Conservation (phyloP, 1,140 invertebrate genomes). For the Popillia japonica region DNA sequence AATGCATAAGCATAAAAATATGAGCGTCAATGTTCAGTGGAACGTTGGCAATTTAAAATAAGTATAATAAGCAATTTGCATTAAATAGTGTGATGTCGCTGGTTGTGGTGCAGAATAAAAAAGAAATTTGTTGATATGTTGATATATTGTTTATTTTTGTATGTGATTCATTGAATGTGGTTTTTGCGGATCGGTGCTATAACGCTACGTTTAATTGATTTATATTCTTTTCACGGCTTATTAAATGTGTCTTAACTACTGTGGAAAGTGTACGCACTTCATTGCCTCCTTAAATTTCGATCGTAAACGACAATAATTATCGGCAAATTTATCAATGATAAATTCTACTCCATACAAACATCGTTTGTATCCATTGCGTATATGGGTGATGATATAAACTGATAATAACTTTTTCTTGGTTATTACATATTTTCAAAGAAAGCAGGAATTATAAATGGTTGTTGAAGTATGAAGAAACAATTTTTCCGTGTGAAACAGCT, state of each 20-base stretch:
- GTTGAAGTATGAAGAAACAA: conserved; percentile 79
- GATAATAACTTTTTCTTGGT: conserved; percentile 18
- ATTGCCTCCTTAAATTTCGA: not conserved
- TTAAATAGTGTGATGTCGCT: conserved; percentile 37
- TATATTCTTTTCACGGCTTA: conserved; percentile 4
- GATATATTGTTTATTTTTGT: conserved; percentile 40
- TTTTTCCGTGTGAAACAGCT: conserved; percentile 88
- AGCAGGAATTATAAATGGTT: conserved; percentile 7
- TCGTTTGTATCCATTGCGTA: not conserved
- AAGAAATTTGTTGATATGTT: conserved; percentile 41
- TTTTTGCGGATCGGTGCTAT: conserved; percentile 26
- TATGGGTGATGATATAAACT: conserved; percentile 11
- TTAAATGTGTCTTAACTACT: conserved; percentile 14
- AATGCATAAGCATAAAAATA: conserved; percentile 18
- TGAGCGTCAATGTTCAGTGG: not conserved
- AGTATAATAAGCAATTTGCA: not conserved
- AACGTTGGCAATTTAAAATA: conserved; percentile 19
- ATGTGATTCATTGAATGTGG: conserved; percentile 34
- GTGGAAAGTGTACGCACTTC: conserved; percentile 17
- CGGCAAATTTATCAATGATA: conserved; percentile 37
- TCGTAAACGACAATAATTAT: conserved; percentile 28
- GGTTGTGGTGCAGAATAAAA: not conserved
- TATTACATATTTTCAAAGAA: conserved; percentile 15
- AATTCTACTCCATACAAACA: conserved; percentile 4
- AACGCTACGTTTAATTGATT: not conserved